These are phyloP conservation scores for Heliothis virescens DNA, from an alignment of 1,140 invertebrate species.

Conservation along the genomic window DNA sequence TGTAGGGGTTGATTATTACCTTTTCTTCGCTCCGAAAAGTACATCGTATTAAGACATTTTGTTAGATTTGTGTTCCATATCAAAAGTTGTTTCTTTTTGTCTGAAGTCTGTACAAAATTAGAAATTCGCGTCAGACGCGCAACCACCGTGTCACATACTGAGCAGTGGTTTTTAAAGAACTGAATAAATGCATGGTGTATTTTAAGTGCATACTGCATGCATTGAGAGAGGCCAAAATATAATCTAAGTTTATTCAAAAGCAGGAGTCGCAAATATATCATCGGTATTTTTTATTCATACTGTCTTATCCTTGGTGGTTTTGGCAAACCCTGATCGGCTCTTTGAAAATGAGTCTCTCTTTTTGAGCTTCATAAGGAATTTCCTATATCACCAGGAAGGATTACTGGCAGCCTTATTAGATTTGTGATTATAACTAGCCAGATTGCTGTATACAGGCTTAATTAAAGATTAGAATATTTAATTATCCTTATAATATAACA, in stretches of 20 bases:
- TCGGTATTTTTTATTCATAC: background rate
- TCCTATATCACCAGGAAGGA: too few species aligned
- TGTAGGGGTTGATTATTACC: too few species aligned
- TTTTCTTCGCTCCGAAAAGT: too few species aligned
- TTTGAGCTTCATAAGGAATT: too few species aligned
- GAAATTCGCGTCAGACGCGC: conserved; percentile 16
- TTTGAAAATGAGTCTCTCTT: too few species aligned
- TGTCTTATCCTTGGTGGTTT: background rate
- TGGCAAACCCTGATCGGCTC: too few species aligned
- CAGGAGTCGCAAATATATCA: background rate
- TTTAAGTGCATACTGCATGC: background rate
- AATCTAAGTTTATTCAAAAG: background rate
- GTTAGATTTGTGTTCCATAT: background rate
- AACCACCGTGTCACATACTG: conserved; percentile 1
- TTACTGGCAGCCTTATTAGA: too few species aligned
- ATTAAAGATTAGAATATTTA: too few species aligned
- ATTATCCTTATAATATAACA: too few species aligned
- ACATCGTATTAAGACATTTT: too few species aligned
- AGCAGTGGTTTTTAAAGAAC: conserved; percentile 13
- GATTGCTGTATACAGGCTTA: too few species aligned
- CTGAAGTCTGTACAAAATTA: conserved; percentile 37
- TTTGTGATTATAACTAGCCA: too few species aligned
- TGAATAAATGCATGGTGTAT: conserved; percentile 17
- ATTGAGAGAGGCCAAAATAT: background rate
- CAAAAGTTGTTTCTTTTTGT: conserved; percentile 25